These are phyloP conservation scores for Macaria liturata DNA, from an alignment of 2,888 invertebrate species.

Conservation along the genomic window DNA sequence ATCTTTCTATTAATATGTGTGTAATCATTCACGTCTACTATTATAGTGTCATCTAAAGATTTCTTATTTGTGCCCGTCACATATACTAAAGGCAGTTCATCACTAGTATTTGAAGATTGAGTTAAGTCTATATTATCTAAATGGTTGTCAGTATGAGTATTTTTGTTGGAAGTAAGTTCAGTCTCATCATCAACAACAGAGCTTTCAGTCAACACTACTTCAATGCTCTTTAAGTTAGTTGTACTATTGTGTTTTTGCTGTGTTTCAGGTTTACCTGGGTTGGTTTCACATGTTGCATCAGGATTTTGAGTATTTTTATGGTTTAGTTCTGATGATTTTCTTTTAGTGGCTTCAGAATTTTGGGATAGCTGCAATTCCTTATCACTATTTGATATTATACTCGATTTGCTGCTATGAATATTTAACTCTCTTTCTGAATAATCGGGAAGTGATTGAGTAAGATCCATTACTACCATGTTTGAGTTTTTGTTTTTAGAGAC, in stretches of 20 bases:
- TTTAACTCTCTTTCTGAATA: not conserved
- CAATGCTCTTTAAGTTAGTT: no score
- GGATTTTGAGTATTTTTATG: no score
- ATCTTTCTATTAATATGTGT: conserved; percentile 16
- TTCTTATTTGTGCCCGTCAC: conserved; percentile 36
- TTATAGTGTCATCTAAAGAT: conserved; percentile 51
- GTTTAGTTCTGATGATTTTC: no score
- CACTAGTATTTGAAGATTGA: conserved; percentile 57
- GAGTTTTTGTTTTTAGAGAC: conserved; percentile 23
- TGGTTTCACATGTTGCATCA: no score
- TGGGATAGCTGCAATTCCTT: conserved; percentile 25
- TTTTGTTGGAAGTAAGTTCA: conserved; percentile 21
- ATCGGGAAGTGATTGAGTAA: conserved; percentile 44
- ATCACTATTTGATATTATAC: conserved; percentile 54
- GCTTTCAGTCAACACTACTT: no score
- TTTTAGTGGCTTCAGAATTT: no score
- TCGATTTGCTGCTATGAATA: conserved; percentile 27
- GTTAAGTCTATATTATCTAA: conserved; percentile 53
- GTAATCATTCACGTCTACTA: conserved; percentile 43
- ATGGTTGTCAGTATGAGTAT: no score
- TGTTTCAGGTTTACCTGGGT: no score
- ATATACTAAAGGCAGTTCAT: conserved; percentile 55
- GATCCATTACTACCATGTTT: conserved; percentile 45
- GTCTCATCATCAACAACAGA: not conserved
- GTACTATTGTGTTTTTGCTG: no score